A percentile compares a stretch with the other conserved stretches of the same genome.
Conservation (phyloP, 2,797 vertebrate genomes). For the Harpagifer antarcticus region DNA sequence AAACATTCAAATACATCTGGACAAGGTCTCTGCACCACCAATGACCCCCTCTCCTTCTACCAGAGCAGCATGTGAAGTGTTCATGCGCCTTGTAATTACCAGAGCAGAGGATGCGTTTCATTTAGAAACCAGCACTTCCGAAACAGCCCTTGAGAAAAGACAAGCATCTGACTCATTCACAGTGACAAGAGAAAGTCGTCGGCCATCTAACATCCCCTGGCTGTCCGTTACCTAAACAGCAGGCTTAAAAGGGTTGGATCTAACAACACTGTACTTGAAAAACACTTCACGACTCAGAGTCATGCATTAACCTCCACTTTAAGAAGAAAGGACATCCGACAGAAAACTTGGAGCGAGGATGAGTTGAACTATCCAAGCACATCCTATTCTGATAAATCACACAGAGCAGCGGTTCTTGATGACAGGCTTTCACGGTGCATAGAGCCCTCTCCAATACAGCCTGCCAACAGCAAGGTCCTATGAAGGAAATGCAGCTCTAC, state of each 20-base stretch:
- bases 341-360: constrained; percentile 21
- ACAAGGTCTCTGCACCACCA: constrained; percentile 37
- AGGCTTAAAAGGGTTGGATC: constrained; percentile 15
- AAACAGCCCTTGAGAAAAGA: constrained; percentile 30
- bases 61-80: constrained; percentile 43
- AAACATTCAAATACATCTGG: constrained; percentile 33
- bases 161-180: constrained; percentile 40
- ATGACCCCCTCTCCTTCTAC: constrained; percentile 49
- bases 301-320: constrained; percentile 22
- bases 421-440: constrained; percentile 69
- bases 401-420: constrained; percentile 55
- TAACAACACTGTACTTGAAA: not conserved
- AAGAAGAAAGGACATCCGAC: constrained; percentile 18
- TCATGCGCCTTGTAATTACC: constrained; percentile 62
- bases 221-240: constrained; percentile 18
- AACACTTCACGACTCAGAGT: constrained; percentile 2
- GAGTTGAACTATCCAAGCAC: constrained; percentile 58
- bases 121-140: constrained; percentile 41
- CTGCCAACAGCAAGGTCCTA: constrained; percentile 75
- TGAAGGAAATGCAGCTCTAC: constrained; percentile 69
- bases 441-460: constrained; percentile 39
- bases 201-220: constrained; percentile 19
- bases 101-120: constrained; percentile 56
- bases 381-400: constrained; percentile 71
- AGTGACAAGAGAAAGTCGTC: constrained; percentile 45